phyloP scores from a whole-genome alignment of 2,113 vertebrate species.

The Chrysemys picta region DNA sequence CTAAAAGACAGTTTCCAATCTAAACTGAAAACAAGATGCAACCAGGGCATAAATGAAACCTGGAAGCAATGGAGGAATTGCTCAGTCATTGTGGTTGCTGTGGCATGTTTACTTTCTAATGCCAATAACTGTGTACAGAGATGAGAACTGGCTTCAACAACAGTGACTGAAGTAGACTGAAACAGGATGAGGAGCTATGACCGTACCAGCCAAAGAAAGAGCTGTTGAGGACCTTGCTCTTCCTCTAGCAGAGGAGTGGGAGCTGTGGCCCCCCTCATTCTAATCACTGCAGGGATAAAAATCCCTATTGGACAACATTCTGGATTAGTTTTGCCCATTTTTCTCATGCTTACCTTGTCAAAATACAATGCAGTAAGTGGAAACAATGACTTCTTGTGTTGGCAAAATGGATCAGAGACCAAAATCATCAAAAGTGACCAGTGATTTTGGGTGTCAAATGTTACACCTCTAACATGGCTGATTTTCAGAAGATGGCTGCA shows the following conservation, averaged over 20 bases:
- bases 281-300: constrained; percentile 15
- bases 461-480: neutral
- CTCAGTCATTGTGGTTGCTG: neutral
- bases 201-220: neutral
- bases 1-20: neutral
- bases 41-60: neutral
- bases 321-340: rapidly evolving
- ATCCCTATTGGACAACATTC: neutral
- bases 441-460: neutral
- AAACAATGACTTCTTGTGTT: neutral
- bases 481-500: neutral
- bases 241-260: neutral
- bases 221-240: neutral
- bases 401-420: neutral
- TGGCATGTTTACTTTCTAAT: neutral
- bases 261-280: neutral
- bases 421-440: neutral
- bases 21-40: neutral
- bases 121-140: neutral
- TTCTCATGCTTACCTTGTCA: neutral
- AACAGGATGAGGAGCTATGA: neutral
- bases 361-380: neutral
- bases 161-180: neutral
- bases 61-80: neutral
- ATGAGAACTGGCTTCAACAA: neutral